phyloP scores from a whole-genome alignment of 1,140 invertebrate genomes.

The Steinernema feltiae region DNA sequence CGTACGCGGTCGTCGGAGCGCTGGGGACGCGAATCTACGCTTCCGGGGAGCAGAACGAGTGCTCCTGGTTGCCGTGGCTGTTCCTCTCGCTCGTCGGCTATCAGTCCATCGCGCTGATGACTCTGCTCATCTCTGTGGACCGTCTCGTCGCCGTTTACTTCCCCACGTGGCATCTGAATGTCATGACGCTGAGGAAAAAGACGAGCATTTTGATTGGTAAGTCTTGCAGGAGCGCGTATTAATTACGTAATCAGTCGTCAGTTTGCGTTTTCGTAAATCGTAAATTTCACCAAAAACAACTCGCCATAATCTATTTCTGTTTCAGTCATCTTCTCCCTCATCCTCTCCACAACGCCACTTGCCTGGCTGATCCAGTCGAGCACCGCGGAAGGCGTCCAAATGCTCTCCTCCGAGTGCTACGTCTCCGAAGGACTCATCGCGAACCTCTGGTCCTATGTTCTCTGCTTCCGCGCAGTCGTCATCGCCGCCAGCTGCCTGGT shows the following conservation, averaged over 20 bases:
- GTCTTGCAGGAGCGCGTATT: background rate
- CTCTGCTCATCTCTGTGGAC: background rate
- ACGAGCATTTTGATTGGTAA: background rate
- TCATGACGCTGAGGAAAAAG: background rate
- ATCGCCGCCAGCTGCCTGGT: background rate
- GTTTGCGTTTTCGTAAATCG: no score
- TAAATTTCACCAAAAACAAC: no score
- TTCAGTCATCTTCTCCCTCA: background rate
- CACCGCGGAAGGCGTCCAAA: background rate
- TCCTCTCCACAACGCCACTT: background rate
- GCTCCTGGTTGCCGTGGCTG: background rate
- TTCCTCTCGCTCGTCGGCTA: background rate
- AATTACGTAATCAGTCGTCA: background rate
- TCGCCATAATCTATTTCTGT: no score
- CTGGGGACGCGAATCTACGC: background rate
- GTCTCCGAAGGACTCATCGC: background rate
- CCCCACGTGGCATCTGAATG: background rate
- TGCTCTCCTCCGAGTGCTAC: slow-evolving; percentile 1
- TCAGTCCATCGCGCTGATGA: background rate
- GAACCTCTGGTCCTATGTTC: background rate
- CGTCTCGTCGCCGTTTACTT: background rate
- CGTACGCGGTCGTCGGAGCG: background rate
- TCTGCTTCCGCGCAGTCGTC: background rate
- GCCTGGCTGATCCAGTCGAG: background rate
- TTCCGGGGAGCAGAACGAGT: background rate